These are phyloP conservation scores for Synergus japonicus DNA, from an alignment of 2,888 invertebrate species.

Conservation along the genomic window DNA sequence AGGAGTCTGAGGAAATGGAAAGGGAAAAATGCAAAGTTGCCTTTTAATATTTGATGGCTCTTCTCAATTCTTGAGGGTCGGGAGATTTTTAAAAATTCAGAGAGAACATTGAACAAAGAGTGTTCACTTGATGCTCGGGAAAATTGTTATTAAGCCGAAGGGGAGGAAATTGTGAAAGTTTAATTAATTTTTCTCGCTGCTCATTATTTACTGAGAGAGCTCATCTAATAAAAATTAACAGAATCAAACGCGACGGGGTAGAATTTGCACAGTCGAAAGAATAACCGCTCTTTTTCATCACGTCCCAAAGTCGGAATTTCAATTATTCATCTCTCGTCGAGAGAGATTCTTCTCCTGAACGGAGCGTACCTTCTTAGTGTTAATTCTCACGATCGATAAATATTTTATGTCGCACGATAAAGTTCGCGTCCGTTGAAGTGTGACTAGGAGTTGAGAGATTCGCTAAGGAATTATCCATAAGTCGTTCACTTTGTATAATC, in stretches of 20 bases:
- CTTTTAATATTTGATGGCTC: constrained; percentile 55
- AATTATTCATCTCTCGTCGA: constrained; percentile 26
- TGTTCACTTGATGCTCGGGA: not conserved
- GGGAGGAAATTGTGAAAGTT: not conserved
- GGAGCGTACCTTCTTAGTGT: constrained; percentile 9
- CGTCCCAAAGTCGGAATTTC: constrained; percentile 9
- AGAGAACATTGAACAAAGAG: not conserved
- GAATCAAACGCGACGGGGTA: not conserved
- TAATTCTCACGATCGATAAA: constrained; percentile 30
- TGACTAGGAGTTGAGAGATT: constrained; percentile 9
- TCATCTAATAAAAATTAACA: constrained; percentile 1
- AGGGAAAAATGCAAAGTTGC: constrained; percentile 42
- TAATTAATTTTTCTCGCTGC: not conserved
- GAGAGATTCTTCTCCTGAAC: not conserved
- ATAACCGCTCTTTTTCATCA: constrained; percentile 12
- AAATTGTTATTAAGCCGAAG: not conserved
- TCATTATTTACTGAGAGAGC: not conserved
- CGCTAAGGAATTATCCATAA: constrained; percentile 6
- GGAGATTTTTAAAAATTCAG: constrained; percentile 42
- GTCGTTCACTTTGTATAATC: constrained; percentile 19
- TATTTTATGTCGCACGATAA: constrained; percentile 33
- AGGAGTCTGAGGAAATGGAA: constrained; percentile 40
- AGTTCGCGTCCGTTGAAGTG: constrained; percentile 7
- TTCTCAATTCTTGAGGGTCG: constrained; percentile 36
- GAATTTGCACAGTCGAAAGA: not conserved